These are phyloP conservation scores for Lordiphosa fenestrarum DNA, from an alignment of 2,888 invertebrate genomes.

Conservation along the genomic window DNA sequence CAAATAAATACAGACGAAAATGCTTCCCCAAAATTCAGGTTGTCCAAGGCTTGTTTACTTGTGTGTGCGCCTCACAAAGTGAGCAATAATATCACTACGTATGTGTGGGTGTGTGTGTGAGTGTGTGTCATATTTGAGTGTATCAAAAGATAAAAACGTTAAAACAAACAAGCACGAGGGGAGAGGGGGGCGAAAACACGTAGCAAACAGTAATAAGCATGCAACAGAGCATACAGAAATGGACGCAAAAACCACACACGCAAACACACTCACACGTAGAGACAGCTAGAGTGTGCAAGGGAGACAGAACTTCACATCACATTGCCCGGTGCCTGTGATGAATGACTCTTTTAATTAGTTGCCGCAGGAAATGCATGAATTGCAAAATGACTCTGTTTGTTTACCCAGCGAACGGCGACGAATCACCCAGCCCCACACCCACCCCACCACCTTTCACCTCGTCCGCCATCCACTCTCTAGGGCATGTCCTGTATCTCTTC, in stretches of 20 bases:
- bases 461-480: not conserved
- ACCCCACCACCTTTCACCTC: slow-evolving; percentile 8
- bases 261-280: slow-evolving; percentile 5
- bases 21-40: slow-evolving; percentile 6
- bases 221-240: slow-evolving; percentile 58
- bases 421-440: slow-evolving; percentile 39
- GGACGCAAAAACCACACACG: slow-evolving; percentile 38
- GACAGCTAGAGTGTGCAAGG: slow-evolving; percentile 16
- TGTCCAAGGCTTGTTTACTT: slow-evolving; percentile 41
- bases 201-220: slow-evolving; percentile 73
- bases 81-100: slow-evolving; percentile 52
- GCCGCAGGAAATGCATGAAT: slow-evolving; percentile 80
- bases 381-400: slow-evolving; percentile 78
- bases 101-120: slow-evolving; percentile 3
- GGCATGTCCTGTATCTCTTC: slow-evolving; percentile 29
- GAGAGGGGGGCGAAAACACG: slow-evolving; percentile 42
- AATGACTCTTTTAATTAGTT: slow-evolving; percentile 81
- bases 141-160: slow-evolving; percentile 70
- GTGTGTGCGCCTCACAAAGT: slow-evolving; percentile 52
- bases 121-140: slow-evolving; percentile 59
- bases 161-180: slow-evolving; percentile 53
- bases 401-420: slow-evolving; percentile 55
- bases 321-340: slow-evolving; percentile 76
- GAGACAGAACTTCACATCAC: slow-evolving; percentile 57
- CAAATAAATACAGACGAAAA: slow-evolving; percentile 11